phyloP scores from a whole-genome alignment of 2,113 vertebrate genomes.

The Echinops telfairi region DNA sequence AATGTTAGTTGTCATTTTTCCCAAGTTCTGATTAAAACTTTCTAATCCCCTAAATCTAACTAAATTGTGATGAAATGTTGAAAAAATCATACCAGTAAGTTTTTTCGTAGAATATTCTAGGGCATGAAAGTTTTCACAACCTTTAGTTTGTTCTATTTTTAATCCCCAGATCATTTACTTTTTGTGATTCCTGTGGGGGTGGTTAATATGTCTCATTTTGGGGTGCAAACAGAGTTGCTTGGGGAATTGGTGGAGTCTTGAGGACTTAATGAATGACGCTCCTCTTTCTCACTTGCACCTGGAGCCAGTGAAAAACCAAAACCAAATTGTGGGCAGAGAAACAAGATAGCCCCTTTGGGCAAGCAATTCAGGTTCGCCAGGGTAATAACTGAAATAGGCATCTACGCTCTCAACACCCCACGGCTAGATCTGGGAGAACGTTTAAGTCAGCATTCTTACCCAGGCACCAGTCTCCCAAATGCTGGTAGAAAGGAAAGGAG shows the following conservation, averaged over 20 bases:
- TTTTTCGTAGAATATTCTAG: not conserved
- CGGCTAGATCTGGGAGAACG: not conserved
- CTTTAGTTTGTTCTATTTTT: constrained; percentile 12
- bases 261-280: not conserved
- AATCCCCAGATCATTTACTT: not conserved
- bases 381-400: not conserved
- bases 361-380: not conserved
- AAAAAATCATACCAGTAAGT: not conserved
- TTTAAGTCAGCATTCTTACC: not conserved
- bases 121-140: not conserved
- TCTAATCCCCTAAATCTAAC: not conserved
- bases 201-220: not conserved
- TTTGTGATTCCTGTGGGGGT: not conserved
- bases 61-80: constrained; percentile 25
- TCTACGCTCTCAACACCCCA: fast-evolving
- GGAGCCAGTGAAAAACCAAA: not conserved
- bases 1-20: not conserved
- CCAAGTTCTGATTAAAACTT: constrained; percentile 25
- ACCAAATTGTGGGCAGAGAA: not conserved
- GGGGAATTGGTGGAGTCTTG: not conserved
- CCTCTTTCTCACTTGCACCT: not conserved
- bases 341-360: not conserved
- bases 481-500: not conserved
- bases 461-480: not conserved
- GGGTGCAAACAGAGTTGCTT: not conserved